Base-by-base conservation (phyloP, 2,888 invertebrate genomes). In the Drosophila hawaiiensis region DNA sequence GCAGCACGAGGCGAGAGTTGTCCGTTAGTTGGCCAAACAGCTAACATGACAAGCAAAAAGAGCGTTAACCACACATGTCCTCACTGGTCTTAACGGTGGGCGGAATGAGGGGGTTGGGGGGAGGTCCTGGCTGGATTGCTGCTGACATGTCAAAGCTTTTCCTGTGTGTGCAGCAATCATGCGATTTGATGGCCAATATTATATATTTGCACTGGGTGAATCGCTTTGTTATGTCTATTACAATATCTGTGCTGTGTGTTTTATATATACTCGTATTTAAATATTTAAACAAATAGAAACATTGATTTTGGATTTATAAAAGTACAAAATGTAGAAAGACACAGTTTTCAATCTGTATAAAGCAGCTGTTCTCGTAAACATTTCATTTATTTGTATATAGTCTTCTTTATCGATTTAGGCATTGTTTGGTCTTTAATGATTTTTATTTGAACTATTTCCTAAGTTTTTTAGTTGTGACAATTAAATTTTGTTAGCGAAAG, bases 61-160 rank as follows among this genome's bases (percentile, higher is more conserved):
- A 71, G 67, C 75, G 82, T 65, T 78, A 73, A 78, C 87, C 76
- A 68, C 84, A 86, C 78, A 72, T 78, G 75, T 78, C 69, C 81
- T 67, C 66, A 58, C 64, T 62, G 69, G 67, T 74, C 71, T 75
- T 76, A 75, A 70, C 61, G 66, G 49, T 35, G 54, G n/a, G 12
- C 2, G 39, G 6, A 31, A 9, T 3, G 25, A 6, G 22, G 12
- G 10, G 41, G 0, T 28, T 3, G n/a, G 10, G 14, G 3, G 41
- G 1, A 4, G 4, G 5, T 47, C 16, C 7, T 25, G 16, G 0
- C 16, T 47, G 47, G 47, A 25, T 47, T 16, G 25, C 47, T 47
- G 16, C 47, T 47, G 47, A 47, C 43, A 35, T 37, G 35, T 39
- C 28, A 25, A 47, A 39, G 10, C 31, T 29, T n/a, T n/a, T 53